phyloP scores from a whole-genome alignment of 2,888 invertebrate species.

The Meteorus colon region DNA sequence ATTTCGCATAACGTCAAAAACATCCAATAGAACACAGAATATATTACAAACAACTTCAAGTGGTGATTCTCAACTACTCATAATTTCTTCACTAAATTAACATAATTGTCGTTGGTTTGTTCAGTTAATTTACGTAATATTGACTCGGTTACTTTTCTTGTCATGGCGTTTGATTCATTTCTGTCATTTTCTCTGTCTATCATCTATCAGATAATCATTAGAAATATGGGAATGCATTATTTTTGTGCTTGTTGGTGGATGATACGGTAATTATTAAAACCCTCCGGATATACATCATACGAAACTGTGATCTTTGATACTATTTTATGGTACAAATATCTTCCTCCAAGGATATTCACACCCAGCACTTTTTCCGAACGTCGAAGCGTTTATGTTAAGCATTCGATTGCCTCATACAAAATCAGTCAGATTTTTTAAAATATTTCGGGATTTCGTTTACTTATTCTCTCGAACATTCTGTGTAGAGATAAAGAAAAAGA shows the following conservation, averaged over 20 bases:
- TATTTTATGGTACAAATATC: neutral
- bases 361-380: neutral
- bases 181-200: neutral
- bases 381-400: neutral
- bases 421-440: neutral
- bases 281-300: neutral
- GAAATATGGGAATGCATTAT: neutral
- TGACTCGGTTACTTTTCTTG: neutral
- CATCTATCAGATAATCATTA: neutral
- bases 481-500: conserved; percentile 44
- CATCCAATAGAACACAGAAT: neutral
- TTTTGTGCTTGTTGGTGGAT: neutral
- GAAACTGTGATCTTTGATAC: neutral
- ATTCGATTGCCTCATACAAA: neutral
- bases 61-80: neutral
- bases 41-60: neutral
- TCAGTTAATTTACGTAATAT: conserved; percentile 40
- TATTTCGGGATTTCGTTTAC: neutral
- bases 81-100: neutral
- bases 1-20: neutral
- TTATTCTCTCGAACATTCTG: conserved; percentile 13
- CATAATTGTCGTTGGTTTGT: neutral
- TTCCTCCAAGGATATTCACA: neutral
- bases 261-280: neutral
- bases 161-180: neutral